Evolutionary conservation across 2,888 invertebrate species (phyloP).

Genomic region (Diachrysia chrysitis): DNA sequence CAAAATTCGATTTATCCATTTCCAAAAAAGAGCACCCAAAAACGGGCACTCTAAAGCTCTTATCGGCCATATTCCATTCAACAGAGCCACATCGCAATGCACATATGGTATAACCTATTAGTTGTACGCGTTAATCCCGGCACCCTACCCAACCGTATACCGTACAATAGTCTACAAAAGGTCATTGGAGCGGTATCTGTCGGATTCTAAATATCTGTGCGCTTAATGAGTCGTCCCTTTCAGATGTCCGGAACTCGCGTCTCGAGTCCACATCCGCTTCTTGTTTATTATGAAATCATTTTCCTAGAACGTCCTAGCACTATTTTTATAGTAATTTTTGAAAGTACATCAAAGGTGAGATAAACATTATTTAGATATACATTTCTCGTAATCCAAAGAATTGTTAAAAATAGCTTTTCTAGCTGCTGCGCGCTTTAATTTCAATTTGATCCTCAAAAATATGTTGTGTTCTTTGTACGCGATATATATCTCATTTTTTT

Average conservation of each 20-base stretch:
- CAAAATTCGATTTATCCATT: not conserved
- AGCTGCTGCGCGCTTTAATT: no score
- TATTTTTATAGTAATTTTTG: slow-evolving; percentile 44
- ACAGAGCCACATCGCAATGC: slow-evolving; percentile 13
- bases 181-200: slow-evolving; percentile 69
- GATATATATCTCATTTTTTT: no score
- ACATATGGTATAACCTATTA: slow-evolving; percentile 27
- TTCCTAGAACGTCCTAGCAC: slow-evolving; percentile 63
- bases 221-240: slow-evolving; percentile 71
- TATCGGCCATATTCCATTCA: slow-evolving; percentile 12
- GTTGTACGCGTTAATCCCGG: slow-evolving; percentile 40
- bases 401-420: not conserved
- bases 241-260: slow-evolving; percentile 65
- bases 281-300: slow-evolving; percentile 64
- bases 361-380: not conserved
- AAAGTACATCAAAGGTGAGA: slow-evolving; percentile 47
- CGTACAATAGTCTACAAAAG: slow-evolving; percentile 60
- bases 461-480: no score
- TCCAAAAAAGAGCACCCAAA: not conserved
- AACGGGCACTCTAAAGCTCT: slow-evolving; percentile 14
- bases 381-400: not conserved
- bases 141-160: slow-evolving; percentile 35
- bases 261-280: slow-evolving; percentile 66
- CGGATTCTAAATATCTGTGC: slow-evolving; percentile 61
- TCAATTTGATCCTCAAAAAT: no score